phyloP scores from a whole-genome alignment of 2,113 vertebrate genomes.

The Argyrosomus japonicus region DNA sequence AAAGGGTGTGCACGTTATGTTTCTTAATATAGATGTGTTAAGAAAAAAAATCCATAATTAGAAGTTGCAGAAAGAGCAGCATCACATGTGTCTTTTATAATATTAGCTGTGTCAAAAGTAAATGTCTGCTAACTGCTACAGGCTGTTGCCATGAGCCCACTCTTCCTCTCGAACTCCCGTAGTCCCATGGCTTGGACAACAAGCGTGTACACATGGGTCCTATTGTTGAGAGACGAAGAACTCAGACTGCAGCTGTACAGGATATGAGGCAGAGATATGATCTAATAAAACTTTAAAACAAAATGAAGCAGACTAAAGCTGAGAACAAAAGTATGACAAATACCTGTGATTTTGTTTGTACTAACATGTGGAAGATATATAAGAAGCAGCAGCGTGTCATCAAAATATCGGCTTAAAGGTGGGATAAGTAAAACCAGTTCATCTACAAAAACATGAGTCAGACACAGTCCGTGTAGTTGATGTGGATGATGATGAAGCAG shows the following conservation, averaged over 20 bases:
- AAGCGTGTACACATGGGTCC: conserved; percentile 67
- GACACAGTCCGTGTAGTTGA: neutral
- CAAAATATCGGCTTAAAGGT: conserved; percentile 1
- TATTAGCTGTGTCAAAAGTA: conserved; percentile 1
- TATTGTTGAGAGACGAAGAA: conserved; percentile 47
- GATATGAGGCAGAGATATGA: conserved; percentile 63
- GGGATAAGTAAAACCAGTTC: neutral
- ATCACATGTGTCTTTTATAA: neutral
- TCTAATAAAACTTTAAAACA: conserved; percentile 44
- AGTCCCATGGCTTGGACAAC: conserved; percentile 36
- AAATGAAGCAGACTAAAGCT: conserved; percentile 24
- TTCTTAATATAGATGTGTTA: neutral
- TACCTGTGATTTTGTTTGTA: conserved; percentile 25
- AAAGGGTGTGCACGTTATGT: neutral
- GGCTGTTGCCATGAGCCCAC: conserved; percentile 22
- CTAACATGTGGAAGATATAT: conserved; percentile 16
- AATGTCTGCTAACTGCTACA: conserved; percentile 30
- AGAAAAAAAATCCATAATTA: neutral
- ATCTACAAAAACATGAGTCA: conserved; percentile 9
- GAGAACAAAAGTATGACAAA: neutral
- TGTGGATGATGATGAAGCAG: neutral
- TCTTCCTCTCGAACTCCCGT: conserved; percentile 39
- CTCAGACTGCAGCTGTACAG: conserved; percentile 68
- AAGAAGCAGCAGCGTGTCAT: neutral
- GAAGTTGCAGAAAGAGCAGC: neutral